Conservation (phyloP, 2,113 vertebrate genomes). For the Lamprologus callipterus region DNA sequence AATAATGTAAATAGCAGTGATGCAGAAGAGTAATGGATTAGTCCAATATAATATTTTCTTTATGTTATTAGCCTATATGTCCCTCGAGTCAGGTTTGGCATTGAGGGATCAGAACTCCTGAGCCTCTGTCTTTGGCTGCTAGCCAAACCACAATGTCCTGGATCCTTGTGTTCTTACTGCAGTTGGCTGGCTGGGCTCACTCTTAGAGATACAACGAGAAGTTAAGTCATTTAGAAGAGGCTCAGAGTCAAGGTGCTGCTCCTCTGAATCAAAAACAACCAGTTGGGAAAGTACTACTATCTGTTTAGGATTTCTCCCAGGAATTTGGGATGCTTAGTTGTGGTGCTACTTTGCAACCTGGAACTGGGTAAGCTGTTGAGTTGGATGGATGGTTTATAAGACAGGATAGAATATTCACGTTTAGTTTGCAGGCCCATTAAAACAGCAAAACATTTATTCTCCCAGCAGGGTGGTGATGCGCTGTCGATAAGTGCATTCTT, state of each 20-base stretch:
- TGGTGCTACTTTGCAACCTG: neutral
- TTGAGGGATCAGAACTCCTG: neutral
- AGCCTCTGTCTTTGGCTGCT: neutral
- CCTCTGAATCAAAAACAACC: neutral
- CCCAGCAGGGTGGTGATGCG: neutral
- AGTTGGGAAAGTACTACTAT: neutral
- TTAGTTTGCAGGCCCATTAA: neutral
- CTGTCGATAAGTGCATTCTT: neutral
- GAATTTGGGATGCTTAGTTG: neutral
- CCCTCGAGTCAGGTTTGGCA: neutral
- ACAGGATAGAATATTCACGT: neutral
- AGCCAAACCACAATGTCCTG: neutral
- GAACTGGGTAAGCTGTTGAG: neutral
- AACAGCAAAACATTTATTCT: neutral
- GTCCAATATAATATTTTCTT: neutral
- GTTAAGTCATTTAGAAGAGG: neutral
- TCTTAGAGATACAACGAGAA: neutral
- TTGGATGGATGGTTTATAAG: neutral
- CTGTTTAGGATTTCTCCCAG: neutral
- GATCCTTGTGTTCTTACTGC: neutral
- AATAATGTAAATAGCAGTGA: neutral
- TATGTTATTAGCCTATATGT: neutral
- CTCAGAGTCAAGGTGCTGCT: neutral
- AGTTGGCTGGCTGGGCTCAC: neutral
- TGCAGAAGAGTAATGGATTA: neutral